phyloP scores from a whole-genome alignment of 2,113 vertebrate species.

The Cnemophilus loriae region DNA sequence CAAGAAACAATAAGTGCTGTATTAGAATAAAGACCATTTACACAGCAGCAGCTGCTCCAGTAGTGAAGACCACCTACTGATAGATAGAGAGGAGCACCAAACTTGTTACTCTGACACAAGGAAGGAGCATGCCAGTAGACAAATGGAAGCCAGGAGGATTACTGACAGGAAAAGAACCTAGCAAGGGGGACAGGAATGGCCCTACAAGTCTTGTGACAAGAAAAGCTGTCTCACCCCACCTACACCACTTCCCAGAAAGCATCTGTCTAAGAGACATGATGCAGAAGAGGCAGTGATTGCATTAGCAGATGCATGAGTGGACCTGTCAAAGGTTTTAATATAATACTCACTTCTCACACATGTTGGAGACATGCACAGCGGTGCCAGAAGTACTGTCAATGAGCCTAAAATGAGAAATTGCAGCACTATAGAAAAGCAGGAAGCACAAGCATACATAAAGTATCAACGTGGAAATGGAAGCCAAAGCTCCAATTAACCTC shows the following conservation, averaged over 20 bases:
- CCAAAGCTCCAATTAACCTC: neutral
- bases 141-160: neutral
- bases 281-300: neutral
- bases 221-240: neutral
- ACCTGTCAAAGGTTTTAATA: neutral
- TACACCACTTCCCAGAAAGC: neutral
- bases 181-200: neutral
- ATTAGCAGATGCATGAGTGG: neutral
- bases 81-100: neutral
- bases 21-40: neutral
- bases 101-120: neutral
- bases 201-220: neutral
- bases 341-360: neutral
- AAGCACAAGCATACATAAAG: neutral
- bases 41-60: neutral
- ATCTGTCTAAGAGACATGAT: neutral
- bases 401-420: neutral
- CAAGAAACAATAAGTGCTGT: neutral
- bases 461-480: neutral
- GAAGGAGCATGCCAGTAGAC: neutral
- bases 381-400: neutral
- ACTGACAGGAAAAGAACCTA: neutral
- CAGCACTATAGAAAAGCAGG: neutral
- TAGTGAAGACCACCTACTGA: neutral
- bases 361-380: neutral